Percentiles rank a stretch among this genome's conserved stretches.
These are phyloP conservation scores for Athalia circularis DNA, from an alignment of 2,888 invertebrate genomes.

Conservation along the genomic window DNA sequence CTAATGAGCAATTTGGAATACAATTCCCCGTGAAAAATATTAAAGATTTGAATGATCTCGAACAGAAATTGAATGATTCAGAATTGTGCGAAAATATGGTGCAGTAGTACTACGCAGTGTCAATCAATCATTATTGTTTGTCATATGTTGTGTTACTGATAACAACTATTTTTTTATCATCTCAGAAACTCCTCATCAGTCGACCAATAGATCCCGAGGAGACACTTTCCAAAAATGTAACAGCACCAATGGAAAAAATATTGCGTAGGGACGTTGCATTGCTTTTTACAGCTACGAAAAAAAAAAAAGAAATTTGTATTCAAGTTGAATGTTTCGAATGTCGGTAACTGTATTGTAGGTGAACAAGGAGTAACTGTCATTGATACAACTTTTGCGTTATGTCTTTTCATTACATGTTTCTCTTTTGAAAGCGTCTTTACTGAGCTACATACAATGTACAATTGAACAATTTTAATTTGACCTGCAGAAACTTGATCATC, in stretches of 20 bases:
- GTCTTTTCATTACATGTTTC: neutral
- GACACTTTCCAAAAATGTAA: neutral
- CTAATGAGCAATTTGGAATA: neutral
- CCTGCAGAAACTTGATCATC: neutral
- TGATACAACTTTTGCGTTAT: neutral
- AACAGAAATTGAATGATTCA: neutral
- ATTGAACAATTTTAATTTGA: neutral
- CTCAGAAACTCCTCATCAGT: neutral
- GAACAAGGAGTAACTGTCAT: neutral
- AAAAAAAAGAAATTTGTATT: conserved; percentile 1
- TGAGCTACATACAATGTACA: too few relatives aligned
- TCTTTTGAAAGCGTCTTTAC: neutral
- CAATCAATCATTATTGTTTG: neutral
- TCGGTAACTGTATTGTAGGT: conserved; percentile 6
- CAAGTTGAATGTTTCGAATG: neutral
- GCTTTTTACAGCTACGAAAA: neutral
- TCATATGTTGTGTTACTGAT: neutral
- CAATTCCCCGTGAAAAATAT: neutral
- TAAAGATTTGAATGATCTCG: neutral
- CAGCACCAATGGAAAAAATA: neutral
- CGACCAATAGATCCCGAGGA: neutral
- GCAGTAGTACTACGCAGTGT: neutral
- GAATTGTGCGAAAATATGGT: conserved; percentile 2
- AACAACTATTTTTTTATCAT: neutral
- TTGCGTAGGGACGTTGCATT: neutral